A percentile compares a stretch with the other conserved stretches of the same genome.
Conservation (phyloP, 1,140 invertebrate genomes). For the Drosophila ficusphila region DNA sequence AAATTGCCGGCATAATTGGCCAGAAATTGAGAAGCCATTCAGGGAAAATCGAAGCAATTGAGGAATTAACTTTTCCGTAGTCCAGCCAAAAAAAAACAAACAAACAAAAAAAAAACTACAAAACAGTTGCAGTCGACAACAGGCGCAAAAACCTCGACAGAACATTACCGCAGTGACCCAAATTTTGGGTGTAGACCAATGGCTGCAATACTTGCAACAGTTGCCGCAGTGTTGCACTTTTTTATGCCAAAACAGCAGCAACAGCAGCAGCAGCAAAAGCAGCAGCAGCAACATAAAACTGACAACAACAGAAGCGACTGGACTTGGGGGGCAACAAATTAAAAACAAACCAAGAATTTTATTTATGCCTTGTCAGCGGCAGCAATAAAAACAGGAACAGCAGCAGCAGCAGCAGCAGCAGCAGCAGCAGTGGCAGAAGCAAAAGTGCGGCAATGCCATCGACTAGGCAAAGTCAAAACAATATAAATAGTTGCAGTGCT, state of each 20-base stretch:
- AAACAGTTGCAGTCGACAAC: slow-evolving; percentile 11
- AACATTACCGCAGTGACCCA: slow-evolving; percentile 81
- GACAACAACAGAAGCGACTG: slow-evolving; percentile 67
- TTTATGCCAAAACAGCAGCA: slow-evolving; percentile 71
- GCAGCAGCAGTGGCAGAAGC: neutral
- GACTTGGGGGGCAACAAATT: slow-evolving; percentile 28
- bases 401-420: neutral
- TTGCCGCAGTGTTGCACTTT: slow-evolving; percentile 55
- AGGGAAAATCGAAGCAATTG: slow-evolving; percentile 35
- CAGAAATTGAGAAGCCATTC: neutral
- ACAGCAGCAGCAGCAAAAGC: neutral
- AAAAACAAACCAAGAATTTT: slow-evolving; percentile 44
- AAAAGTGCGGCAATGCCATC: neutral
- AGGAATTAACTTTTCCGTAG: slow-evolving; percentile 5
- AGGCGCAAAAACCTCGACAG: slow-evolving; percentile 54
- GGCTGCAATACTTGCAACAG: slow-evolving; percentile 24
- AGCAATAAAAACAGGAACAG: slow-evolving; percentile 29
- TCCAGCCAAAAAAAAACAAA: neutral
- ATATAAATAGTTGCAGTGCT: slow-evolving; percentile 42
- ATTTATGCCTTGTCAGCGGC: slow-evolving; percentile 45
- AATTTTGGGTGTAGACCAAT: slow-evolving; percentile 46
- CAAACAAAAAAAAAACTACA: slow-evolving; percentile 19
- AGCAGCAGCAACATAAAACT: slow-evolving; percentile 70
- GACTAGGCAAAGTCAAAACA: slow-evolving; percentile 38
- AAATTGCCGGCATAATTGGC: slow-evolving; percentile 37